phyloP scores from a whole-genome alignment of 2,113 vertebrate species.

The Pavo muticus region DNA sequence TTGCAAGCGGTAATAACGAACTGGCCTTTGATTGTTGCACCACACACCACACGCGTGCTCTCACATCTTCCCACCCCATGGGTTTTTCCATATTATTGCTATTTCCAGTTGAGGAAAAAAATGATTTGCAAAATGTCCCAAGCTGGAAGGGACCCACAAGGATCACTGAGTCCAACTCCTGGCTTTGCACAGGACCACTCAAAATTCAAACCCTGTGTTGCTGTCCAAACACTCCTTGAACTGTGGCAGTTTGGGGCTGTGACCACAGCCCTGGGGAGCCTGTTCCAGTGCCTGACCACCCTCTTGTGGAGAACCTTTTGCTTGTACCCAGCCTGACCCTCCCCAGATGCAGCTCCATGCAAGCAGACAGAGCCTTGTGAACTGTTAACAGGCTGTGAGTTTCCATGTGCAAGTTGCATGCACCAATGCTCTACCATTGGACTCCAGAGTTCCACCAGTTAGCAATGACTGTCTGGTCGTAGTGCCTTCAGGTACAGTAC shows the following conservation, averaged over 20 bases:
- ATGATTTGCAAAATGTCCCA: no score
- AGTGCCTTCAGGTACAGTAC: not conserved
- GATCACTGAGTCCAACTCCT: not conserved
- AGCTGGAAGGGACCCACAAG: not conserved
- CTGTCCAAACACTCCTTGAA: not conserved
- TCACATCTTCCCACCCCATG: not conserved
- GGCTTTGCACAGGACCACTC: not conserved
- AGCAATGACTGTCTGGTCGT: not conserved
- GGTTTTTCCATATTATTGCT: conserved; percentile 38
- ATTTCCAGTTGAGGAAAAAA: not conserved
- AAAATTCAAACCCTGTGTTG: not conserved
- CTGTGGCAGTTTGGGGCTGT: not conserved
- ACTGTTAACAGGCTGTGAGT: not conserved
- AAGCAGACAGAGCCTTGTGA: not conserved
- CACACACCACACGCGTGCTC: not conserved
- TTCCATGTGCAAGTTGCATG: not conserved
- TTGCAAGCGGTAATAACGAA: not conserved
- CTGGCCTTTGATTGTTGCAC: conserved; percentile 31
- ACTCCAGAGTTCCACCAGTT: not conserved
- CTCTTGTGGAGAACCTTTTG: not conserved
- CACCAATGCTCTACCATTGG: not conserved
- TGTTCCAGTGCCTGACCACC: not conserved
- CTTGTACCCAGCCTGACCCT: not conserved
- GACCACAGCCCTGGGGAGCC: not conserved
- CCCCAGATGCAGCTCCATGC: not conserved